Evolutionary conservation across 2,888 invertebrate species (phyloP).

Genomic region (Hyposoter didymator): DNA sequence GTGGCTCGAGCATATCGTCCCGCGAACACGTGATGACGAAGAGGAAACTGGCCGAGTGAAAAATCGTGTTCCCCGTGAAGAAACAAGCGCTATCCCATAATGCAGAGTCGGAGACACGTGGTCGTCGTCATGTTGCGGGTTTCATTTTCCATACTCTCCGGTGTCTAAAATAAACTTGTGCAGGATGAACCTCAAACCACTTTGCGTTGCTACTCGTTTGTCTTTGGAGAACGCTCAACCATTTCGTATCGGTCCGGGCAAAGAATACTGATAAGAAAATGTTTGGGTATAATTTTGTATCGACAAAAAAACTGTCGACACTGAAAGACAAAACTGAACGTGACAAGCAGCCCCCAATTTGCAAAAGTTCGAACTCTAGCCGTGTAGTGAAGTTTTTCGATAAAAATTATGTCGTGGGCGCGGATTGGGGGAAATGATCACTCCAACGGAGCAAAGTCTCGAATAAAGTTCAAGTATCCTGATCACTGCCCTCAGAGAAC

Average conservation of each 20-base stretch:
- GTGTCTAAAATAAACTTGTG: conserved; percentile 76
- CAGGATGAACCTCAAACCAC: conserved; percentile 74
- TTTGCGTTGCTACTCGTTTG: conserved; percentile 68
- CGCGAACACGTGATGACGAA: conserved; percentile 75
- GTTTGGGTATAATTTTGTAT: background rate
- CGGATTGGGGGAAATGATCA: too few species aligned
- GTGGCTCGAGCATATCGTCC: conserved; percentile 26
- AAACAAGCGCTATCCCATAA: conserved; percentile 41
- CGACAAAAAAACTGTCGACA: background rate
- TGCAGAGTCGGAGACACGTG: conserved; percentile 47
- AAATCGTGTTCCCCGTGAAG: conserved; percentile 77
- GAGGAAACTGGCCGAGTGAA: conserved; percentile 78
- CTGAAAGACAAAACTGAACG: background rate
- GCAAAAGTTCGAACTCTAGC: too few species aligned
- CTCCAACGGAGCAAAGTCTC: too few species aligned
- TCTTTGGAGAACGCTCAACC: background rate
- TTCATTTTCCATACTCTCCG: conserved; percentile 33
- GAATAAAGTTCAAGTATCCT: too few species aligned
- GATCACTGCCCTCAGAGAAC: too few species aligned
- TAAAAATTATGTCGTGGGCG: background rate
- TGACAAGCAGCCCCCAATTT: too few species aligned
- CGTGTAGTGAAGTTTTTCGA: background rate
- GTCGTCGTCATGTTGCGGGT: conserved; percentile 36
- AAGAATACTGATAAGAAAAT: background rate
- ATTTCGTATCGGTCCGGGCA: background rate